Base-by-base conservation (phyloP, 1,140 invertebrate species). In the Palaemon carinicauda region DNA sequence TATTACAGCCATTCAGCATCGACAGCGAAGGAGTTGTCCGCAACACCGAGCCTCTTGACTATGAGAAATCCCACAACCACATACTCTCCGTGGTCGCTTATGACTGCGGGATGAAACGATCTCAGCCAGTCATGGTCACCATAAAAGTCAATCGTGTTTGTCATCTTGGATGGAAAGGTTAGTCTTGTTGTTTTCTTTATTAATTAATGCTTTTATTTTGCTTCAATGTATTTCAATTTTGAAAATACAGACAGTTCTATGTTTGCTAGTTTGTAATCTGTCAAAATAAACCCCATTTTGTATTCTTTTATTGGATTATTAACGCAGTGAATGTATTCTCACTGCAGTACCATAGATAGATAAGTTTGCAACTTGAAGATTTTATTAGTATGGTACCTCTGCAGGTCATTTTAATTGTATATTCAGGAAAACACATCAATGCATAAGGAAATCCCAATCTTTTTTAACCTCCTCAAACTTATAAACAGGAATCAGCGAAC, bases 31-130 rank as follows among this genome's bases (percentile, higher is more conserved):
- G 97, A 93, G 91, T 91, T 54, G 96, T 99, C 80, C 94, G 95
- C 69, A 99, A 98, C 91, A 98, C 96, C 2, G 96, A 97, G 90
- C 95, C 96, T 0, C 92, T 99, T 88, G 96, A 97, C 82, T 98
- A 97, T 92, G 96, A 96, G 90, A 93, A 95, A 54, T 96, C 96
- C 1, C 97, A 98, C 92, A 99, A 98, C 92, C 97, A 98, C 92
- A 98, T 99, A 88, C 93, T 99, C n/a, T 96, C 95, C 17, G 97
- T 98, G 51, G 96, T 98, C n/a, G 98, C 97, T 0, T 97, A 97
- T 91, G 97, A 99, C 91, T 99, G 98, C 91, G 97, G 97, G 19
- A 97, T 97, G 95, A 97, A 96, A 90, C 90, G 92, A 21, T 94
- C 94, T 2, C 94, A 96, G 9, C 97, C 97, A 0, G 96, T 97